These are phyloP conservation scores for Elephantulus edwardii DNA, from an alignment of 2,113 vertebrate genomes.

Conservation along the genomic window DNA sequence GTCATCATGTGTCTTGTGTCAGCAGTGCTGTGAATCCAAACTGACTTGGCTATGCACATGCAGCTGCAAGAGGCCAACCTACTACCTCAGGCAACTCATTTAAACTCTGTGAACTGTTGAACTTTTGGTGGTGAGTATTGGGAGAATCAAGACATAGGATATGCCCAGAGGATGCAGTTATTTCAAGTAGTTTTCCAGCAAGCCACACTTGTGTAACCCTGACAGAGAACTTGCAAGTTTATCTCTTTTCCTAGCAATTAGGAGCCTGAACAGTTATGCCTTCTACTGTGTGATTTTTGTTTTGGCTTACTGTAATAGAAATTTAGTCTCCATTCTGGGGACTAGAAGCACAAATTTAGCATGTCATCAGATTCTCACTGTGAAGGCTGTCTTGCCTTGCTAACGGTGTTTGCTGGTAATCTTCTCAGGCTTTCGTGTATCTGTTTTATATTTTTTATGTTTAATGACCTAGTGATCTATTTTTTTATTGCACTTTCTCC, in stretches of 20 bases:
- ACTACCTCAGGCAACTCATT: neutral
- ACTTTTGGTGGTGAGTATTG: neutral
- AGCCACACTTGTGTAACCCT: neutral
- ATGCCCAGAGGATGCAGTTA: neutral
- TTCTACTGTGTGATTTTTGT: neutral
- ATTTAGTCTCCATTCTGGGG: no score
- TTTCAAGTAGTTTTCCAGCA: neutral
- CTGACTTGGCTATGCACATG: neutral
- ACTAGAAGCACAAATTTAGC: no score
- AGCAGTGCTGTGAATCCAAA: neutral
- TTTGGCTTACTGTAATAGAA: no score
- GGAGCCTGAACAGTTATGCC: neutral
- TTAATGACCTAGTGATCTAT: neutral
- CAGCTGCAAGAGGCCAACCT: neutral
- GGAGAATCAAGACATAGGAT: neutral
- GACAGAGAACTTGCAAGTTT: accelerated
- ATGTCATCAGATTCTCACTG: neutral
- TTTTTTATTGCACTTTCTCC: neutral
- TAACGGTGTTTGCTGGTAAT: no score
- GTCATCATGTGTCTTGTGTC: no score
- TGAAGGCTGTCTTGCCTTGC: neutral
- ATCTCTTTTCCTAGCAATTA: neutral
- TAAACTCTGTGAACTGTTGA: neutral
- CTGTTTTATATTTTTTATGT: neutral
- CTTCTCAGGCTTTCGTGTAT: no score